Percentiles rank a stretch among this genome's conserved stretches.
Evolutionary conservation across 2,797 vertebrate genomes (phyloP).

Genomic region (Pygocentrus nattereri): DNA sequence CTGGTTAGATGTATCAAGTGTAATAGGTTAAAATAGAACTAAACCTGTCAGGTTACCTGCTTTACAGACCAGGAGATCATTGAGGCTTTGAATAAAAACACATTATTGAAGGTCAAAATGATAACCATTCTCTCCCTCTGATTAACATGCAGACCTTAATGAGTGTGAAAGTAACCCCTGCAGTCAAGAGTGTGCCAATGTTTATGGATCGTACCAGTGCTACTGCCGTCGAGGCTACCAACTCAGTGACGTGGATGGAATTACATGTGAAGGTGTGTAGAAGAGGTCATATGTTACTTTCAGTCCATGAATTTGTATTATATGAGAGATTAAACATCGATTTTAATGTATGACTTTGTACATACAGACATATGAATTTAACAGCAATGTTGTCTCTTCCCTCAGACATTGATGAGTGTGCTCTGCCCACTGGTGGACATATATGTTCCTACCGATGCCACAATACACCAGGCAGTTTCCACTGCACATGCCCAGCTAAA

Average conservation of each 20-base stretch:
- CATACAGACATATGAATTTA: not conserved
- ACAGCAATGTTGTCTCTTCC: not conserved
- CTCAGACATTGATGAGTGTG: constrained; percentile 96
- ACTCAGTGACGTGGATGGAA: constrained; percentile 92
- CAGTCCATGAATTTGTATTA: not conserved
- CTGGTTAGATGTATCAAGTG: not conserved
- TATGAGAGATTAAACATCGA: not conserved
- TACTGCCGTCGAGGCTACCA: constrained; percentile 97
- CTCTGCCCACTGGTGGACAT: constrained; percentile 93
- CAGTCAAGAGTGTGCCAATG: constrained; percentile 96
- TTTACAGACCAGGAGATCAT: not conserved
- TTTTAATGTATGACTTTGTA: not conserved
- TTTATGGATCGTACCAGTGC: constrained; percentile 97
- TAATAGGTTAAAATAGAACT: not conserved
- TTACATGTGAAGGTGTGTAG: constrained; percentile 92
- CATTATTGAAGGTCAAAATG: not conserved
- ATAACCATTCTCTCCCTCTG: not conserved
- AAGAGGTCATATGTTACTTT: too few relatives aligned
- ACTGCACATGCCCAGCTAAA: constrained; percentile 87
- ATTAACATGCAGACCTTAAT: constrained; percentile 84
- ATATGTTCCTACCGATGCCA: constrained; percentile 96
- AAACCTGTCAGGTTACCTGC: not conserved
- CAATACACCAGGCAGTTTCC: constrained; percentile 93
- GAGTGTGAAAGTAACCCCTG: constrained; percentile 92
- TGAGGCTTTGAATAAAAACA: not conserved